Evolutionary conservation across 2,797 vertebrate genomes (phyloP).

Genomic region (Orestias chungarensis): DNA sequence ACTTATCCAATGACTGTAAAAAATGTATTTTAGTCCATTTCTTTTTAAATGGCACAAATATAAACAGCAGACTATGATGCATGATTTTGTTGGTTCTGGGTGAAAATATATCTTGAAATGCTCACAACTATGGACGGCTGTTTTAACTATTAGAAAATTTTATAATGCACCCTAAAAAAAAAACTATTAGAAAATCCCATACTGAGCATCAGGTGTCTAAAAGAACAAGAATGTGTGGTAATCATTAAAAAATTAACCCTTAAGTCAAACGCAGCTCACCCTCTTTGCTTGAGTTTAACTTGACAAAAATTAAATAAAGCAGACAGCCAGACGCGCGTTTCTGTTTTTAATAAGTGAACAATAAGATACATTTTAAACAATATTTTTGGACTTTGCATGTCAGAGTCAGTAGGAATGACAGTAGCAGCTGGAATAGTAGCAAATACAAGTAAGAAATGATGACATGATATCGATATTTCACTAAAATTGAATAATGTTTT

Average conservation of each 20-base stretch:
- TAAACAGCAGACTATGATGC: not conserved
- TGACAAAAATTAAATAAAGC: not conserved
- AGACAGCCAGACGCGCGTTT: not conserved
- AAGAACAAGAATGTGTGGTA: not conserved
- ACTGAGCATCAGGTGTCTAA: not conserved
- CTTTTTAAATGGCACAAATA: not conserved
- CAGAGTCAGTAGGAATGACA: too few relatives aligned
- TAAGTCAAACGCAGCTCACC: not conserved
- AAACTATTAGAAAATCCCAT: not conserved
- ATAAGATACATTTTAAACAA: too few relatives aligned
- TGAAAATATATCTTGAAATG: not conserved
- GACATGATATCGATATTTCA: too few relatives aligned
- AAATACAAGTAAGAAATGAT: too few relatives aligned
- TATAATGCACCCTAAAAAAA: not conserved
- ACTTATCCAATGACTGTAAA: not conserved
- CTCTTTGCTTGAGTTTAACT: not conserved
- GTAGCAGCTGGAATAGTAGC: too few relatives aligned
- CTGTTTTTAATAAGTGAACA: not conserved
- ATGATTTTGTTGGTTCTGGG: not conserved
- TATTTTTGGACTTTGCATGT: too few relatives aligned
- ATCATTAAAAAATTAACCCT: not conserved
- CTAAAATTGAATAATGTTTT: too few relatives aligned
- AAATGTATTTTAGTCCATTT: not conserved
- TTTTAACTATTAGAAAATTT: not conserved
- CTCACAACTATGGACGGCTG: not conserved